Conservation (phyloP, 2,888 invertebrate species). For the Muscina levida region DNA sequence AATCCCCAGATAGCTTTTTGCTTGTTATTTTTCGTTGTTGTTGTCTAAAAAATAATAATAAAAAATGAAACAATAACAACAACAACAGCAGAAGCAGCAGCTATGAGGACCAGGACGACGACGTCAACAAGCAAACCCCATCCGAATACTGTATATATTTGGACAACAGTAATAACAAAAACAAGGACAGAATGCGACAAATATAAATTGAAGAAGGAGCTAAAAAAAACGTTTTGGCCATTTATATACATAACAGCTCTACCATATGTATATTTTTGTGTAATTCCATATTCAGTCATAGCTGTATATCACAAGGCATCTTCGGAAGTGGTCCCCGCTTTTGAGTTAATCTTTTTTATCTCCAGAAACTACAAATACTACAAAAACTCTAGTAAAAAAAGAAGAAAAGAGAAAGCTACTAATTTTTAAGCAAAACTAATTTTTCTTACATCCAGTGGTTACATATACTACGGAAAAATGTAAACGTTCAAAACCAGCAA, state of each 20-base stretch:
- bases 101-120: conserved; percentile 26
- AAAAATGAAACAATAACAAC: conserved; percentile 29
- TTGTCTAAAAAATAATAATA: conserved; percentile 32
- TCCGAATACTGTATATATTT: conserved; percentile 48
- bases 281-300: too few species aligned
- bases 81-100: conserved; percentile 33
- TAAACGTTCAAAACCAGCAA: too few species aligned
- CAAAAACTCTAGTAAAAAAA: too few species aligned
- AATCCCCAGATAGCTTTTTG: conserved; percentile 57
- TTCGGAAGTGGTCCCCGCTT: too few species aligned
- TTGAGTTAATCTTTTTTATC: too few species aligned
- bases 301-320: too few species aligned
- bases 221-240: conserved; percentile 38
- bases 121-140: conserved; percentile 55
- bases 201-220: conserved; percentile 47
- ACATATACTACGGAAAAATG: too few species aligned
- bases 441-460: too few species aligned
- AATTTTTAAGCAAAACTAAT: too few species aligned
- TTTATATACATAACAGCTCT: neutral
- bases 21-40: conserved; percentile 43
- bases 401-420: too few species aligned
- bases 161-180: conserved; percentile 70
- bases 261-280: too few species aligned
- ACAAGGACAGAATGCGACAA: conserved; percentile 72
- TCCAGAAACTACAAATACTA: too few species aligned